Evolutionary conservation across 2,797 vertebrate genomes (phyloP).

Genomic region (Siniperca scherzeri): DNA sequence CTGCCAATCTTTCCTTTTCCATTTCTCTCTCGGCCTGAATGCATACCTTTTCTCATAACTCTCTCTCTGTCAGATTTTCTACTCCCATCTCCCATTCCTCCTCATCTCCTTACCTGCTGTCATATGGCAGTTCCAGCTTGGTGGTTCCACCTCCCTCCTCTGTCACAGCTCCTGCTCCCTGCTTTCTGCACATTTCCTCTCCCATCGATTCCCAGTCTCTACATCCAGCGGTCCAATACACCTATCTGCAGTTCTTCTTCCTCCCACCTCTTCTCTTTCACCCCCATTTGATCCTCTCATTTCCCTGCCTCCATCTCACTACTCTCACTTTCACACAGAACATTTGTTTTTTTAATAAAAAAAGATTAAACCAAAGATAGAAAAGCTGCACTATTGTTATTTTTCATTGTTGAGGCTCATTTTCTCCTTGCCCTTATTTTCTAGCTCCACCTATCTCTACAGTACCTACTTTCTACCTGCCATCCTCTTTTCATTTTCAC

Average conservation of each 20-base stretch:
- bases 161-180: constrained; percentile 67
- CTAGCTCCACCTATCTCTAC: constrained; percentile 5
- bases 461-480: not conserved
- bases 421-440: constrained; percentile 26
- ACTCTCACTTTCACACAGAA: constrained; percentile 23
- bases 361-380: constrained; percentile 34
- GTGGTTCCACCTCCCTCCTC: constrained; percentile 62
- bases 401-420: constrained; percentile 22
- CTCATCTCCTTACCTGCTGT: constrained; percentile 77
- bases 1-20: constrained; percentile 65
- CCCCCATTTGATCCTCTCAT: constrained; percentile 45
- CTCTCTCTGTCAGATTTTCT: constrained; percentile 64
- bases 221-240: constrained; percentile 61
- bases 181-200: constrained; percentile 73
- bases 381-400: constrained; percentile 32
- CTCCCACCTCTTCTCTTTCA: constrained; percentile 58
- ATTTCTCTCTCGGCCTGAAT: constrained; percentile 61
- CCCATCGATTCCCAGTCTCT: constrained; percentile 74
- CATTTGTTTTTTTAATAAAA: constrained; percentile 41
- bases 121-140: constrained; percentile 73
- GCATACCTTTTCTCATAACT: constrained; percentile 60
- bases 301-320: constrained; percentile 51
- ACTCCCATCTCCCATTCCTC: constrained; percentile 68
- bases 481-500: constrained; percentile 21
- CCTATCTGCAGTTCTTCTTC: constrained; percentile 61